Evolutionary conservation across 2,888 invertebrate species (phyloP).

Genomic region (Drepanosiphum platanoidis): DNA sequence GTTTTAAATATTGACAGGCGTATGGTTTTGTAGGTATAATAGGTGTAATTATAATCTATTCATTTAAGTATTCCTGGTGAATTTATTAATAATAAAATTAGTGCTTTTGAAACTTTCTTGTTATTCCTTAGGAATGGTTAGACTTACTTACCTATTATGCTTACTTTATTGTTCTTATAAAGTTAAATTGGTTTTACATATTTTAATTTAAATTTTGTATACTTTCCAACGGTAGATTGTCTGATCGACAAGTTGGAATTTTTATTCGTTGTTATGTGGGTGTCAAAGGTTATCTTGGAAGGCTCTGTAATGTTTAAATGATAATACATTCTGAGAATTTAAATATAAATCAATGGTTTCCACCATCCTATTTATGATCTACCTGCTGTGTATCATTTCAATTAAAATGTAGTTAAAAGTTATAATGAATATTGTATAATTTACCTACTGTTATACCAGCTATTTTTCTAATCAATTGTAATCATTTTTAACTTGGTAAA

Average conservation of each 20-base stretch:
- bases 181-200: no score
- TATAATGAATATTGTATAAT: not conserved
- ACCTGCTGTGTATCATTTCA: not conserved
- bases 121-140: not conserved
- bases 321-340: not conserved
- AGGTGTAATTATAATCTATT: no score
- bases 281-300: constrained; percentile 34
- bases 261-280: not conserved
- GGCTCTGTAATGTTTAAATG: not conserved
- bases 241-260: constrained; percentile 10
- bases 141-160: no score
- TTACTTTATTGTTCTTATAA: no score
- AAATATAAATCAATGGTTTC: not conserved
- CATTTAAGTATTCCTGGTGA: not conserved
- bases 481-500: no score
- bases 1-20: not conserved
- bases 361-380: not conserved
- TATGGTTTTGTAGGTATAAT: not conserved
- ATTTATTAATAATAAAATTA: not conserved
- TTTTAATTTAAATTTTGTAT: constrained; percentile 10
- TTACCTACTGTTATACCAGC: not conserved
- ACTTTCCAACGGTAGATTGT: not conserved
- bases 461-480: not conserved
- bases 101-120: not conserved
- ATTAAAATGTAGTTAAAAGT: not conserved